Evolutionary conservation across 1,140 invertebrate genomes (phyloP).

Genomic region (Nylanderia fulva): DNA sequence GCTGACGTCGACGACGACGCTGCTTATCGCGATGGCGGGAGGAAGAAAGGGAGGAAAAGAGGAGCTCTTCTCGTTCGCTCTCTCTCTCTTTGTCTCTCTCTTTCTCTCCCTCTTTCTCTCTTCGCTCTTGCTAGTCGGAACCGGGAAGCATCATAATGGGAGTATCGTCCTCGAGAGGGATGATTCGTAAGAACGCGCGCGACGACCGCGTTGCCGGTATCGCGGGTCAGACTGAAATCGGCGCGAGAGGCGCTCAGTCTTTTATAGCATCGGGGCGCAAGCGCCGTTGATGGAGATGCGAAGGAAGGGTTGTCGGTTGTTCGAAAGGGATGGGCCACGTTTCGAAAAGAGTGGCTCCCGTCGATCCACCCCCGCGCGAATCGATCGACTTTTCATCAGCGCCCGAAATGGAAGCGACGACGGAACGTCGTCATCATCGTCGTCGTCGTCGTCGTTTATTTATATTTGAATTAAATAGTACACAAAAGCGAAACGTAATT

Average conservation of each 20-base stretch:
- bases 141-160: slow-evolving; percentile 54
- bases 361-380: slow-evolving; percentile 65
- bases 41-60: slow-evolving; percentile 16
- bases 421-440: background rate
- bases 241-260: slow-evolving; percentile 56
- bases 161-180: slow-evolving; percentile 28
- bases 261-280: slow-evolving; percentile 64
- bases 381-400: slow-evolving; percentile 69
- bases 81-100: background rate
- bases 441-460: background rate
- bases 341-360: slow-evolving; percentile 68
- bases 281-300: slow-evolving; percentile 44
- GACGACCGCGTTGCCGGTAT: slow-evolving; percentile 57
- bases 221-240: slow-evolving; percentile 67
- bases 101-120: background rate
- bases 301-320: slow-evolving; percentile 16
- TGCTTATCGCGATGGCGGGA: slow-evolving; percentile 10
- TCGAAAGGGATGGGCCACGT: slow-evolving; percentile 67
- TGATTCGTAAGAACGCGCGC: background rate
- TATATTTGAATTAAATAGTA: background rate
- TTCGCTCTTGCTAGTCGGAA: slow-evolving; percentile 28
- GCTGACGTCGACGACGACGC: slow-evolving; percentile 59
- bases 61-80: slow-evolving; percentile 6
- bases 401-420: slow-evolving; percentile 21
- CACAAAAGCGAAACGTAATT: background rate